phyloP scores from a whole-genome alignment of 2,888 invertebrate species.

The Drosophila anceps region DNA sequence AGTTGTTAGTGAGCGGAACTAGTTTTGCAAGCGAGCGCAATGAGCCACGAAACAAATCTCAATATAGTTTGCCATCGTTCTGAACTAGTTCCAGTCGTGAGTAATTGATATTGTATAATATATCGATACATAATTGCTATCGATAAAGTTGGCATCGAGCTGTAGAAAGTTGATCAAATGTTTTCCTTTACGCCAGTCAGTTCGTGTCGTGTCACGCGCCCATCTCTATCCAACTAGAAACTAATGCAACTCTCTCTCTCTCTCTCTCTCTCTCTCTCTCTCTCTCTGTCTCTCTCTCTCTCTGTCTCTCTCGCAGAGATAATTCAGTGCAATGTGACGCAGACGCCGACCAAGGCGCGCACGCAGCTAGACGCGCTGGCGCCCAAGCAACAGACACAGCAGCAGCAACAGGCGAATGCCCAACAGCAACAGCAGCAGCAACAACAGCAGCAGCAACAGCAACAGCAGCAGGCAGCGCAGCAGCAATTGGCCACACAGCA shows the following conservation, averaged over 20 bases:
- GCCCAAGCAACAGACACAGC: constrained; percentile 76
- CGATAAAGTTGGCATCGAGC: neutral
- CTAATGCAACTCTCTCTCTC: neutral
- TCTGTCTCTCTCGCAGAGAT: constrained; percentile 77
- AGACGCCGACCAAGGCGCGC: constrained; percentile 86
- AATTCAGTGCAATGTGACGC: constrained; percentile 84
- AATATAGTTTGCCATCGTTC: neutral
- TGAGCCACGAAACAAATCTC: too few species aligned
- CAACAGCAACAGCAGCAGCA: constrained; percentile 60
- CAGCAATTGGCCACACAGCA: constrained; percentile 55
- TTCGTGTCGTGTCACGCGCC: constrained; percentile 2
- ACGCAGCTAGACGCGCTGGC: constrained; percentile 86
- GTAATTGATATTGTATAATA: neutral
- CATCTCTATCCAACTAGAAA: neutral
- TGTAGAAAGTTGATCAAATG: too few species aligned
- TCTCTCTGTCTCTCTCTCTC: neutral
- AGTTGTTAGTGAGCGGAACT: neutral
- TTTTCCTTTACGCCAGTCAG: neutral
- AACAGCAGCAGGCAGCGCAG: constrained; percentile 69
- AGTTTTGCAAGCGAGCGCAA: too few species aligned
- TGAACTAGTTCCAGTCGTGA: neutral
- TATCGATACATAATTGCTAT: neutral
- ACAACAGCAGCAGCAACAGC: constrained; percentile 34
- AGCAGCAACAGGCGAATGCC: constrained; percentile 70
- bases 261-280: neutral